Conservation (phyloP, 2,113 vertebrate species). For the Turdus rufiventris region DNA sequence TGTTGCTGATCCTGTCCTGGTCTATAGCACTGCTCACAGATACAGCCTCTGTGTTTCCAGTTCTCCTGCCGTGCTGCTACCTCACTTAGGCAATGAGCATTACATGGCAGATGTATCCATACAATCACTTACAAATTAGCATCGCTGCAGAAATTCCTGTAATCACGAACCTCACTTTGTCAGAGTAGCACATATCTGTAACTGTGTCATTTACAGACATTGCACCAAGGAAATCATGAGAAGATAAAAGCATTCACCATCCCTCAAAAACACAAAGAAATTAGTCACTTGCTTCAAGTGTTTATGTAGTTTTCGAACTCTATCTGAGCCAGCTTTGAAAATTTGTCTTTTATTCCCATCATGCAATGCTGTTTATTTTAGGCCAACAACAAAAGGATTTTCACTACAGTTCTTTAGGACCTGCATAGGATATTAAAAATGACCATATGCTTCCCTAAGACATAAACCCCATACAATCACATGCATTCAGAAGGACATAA, state of each 20-base stretch:
- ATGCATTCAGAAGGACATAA: background rate
- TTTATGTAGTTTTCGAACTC: background rate
- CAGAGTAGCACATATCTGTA: background rate
- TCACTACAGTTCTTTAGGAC: background rate
- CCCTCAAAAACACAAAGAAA: slow-evolving; percentile 4
- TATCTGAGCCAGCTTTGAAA: background rate
- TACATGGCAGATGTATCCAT: background rate
- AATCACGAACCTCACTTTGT: background rate
- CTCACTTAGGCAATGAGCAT: background rate
- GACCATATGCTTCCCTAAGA: background rate
- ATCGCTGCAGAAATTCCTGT: slow-evolving; percentile 3
- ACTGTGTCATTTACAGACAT: background rate
- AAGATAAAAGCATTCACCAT: background rate
- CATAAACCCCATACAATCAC: background rate
- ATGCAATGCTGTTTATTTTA: background rate
- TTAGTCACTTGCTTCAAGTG: background rate
- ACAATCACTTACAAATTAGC: slow-evolving; percentile 14
- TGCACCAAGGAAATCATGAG: background rate
- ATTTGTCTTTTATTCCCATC: background rate
- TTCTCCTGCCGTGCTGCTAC: background rate
- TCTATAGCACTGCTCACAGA: background rate
- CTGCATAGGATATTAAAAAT: background rate
- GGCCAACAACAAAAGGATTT: background rate
- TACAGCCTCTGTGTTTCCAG: background rate
- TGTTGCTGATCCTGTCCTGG: slow-evolving; percentile 10